phyloP scores from a whole-genome alignment of 2,888 invertebrate species.

The Campopleginae sp. region DNA sequence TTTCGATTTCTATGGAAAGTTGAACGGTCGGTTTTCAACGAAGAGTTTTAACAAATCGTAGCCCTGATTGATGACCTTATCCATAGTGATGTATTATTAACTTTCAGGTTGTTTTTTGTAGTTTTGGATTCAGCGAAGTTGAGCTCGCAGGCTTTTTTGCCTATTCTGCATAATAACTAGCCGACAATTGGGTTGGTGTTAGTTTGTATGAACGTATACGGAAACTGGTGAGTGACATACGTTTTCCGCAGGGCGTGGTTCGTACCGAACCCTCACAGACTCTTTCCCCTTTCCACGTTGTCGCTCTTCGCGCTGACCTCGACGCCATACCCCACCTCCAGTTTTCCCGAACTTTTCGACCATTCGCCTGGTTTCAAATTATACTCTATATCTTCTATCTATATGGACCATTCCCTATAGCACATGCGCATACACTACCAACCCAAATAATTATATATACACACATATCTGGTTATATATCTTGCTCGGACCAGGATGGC shows the following conservation, averaged over 20 bases:
- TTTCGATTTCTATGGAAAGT: neutral
- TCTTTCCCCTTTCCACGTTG: constrained; percentile 45
- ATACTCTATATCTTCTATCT: neutral
- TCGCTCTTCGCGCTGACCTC: constrained; percentile 62
- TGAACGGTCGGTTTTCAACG: neutral
- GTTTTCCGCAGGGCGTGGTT: constrained; percentile 64
- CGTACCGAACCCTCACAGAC: constrained; percentile 46
- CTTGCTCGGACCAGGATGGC: constrained; percentile 27
- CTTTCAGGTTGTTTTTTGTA: constrained; percentile 13
- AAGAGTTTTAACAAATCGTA: neutral
- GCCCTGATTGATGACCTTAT: constrained; percentile 12
- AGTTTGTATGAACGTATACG: constrained; percentile 20
- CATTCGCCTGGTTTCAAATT: constrained; percentile 46
- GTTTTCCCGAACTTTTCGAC: constrained; percentile 61
- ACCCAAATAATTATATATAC: constrained; percentile 61
- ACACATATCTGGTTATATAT: neutral
- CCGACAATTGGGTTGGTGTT: constrained; percentile 32
- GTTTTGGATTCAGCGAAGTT: constrained; percentile 31
- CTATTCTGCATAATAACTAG: constrained; percentile 54
- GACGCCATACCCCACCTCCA: constrained; percentile 45
- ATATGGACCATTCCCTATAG: neutral
- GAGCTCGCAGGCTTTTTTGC: constrained; percentile 14
- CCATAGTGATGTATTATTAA: constrained; percentile 12
- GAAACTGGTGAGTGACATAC: constrained; percentile 58
- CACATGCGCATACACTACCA: neutral